Conservation (phyloP, 2,888 invertebrate genomes). For the Callyntrura sp. region DNA sequence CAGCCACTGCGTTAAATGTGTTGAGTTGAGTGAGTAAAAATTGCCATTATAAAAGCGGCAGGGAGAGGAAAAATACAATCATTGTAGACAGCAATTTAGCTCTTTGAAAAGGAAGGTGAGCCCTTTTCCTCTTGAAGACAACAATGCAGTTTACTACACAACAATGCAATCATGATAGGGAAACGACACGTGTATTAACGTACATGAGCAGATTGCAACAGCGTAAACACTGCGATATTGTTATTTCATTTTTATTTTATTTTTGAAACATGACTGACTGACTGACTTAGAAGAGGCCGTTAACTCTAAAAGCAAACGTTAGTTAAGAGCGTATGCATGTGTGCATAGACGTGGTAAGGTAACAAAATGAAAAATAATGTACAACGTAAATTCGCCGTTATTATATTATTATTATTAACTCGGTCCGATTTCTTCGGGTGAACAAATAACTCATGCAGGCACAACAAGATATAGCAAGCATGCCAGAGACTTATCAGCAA, state of each 20-base stretch:
- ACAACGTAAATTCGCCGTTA: background rate
- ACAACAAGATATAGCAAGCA: background rate
- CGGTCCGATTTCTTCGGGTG: constrained; percentile 66
- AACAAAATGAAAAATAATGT: background rate
- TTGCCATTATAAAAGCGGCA: constrained; percentile 43
- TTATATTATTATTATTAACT: background rate
- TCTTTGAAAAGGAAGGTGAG: constrained; percentile 74
- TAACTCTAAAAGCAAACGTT: constrained; percentile 20
- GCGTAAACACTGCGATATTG: background rate
- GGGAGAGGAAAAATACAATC: constrained; percentile 57
- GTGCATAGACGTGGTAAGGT: background rate
- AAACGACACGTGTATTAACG: background rate
- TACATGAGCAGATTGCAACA: constrained; percentile 13
- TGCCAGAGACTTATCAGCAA: constrained; percentile 12
- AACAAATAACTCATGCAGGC: constrained; percentile 46
- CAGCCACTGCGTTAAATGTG: background rate
- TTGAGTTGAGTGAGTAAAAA: constrained; percentile 41
- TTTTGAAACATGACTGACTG: constrained; percentile 41
- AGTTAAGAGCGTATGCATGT: background rate
- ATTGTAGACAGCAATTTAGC: constrained; percentile 66
- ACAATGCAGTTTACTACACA: constrained; percentile 18
- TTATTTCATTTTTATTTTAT: constrained; percentile 11
- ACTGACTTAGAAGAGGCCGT: constrained; percentile 57
- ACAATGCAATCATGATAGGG: constrained; percentile 38
- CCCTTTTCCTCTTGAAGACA: constrained; percentile 64